These are phyloP conservation scores for Solea solea DNA, from an alignment of 2,113 vertebrate species.

Conservation along the genomic window DNA sequence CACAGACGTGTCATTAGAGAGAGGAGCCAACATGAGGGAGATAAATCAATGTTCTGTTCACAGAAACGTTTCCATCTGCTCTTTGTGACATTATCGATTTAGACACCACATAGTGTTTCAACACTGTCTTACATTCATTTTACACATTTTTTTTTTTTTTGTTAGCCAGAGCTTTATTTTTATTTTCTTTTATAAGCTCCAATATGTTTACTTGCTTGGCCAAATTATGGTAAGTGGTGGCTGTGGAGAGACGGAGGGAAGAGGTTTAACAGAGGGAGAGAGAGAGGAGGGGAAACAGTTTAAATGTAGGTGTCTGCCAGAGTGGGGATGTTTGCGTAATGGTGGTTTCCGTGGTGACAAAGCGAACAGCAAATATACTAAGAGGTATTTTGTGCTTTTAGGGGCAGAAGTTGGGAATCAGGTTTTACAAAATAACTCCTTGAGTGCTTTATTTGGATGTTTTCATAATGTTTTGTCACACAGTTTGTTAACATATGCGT, in stretches of 20 bases:
- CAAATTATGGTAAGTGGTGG: slow-evolving; percentile 54
- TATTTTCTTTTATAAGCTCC: neutral
- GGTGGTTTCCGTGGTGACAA: slow-evolving; percentile 78
- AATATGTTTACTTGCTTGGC: slow-evolving; percentile 66
- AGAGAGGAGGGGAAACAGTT: slow-evolving; percentile 57
- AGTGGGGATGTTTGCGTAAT: slow-evolving; percentile 75
- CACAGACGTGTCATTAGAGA: slow-evolving; percentile 60
- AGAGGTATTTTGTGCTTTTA: slow-evolving; percentile 64
- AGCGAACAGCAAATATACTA: slow-evolving; percentile 74
- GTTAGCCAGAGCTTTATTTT: neutral
- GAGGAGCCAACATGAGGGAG: slow-evolving; percentile 35
- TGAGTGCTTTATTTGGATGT: slow-evolving; percentile 52
- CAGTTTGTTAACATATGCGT: slow-evolving; percentile 20
- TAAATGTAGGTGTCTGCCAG: slow-evolving; percentile 74
- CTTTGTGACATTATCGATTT: slow-evolving; percentile 54
- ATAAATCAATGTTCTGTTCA: slow-evolving; percentile 60
- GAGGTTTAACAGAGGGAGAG: slow-evolving; percentile 29
- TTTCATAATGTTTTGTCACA: slow-evolving; percentile 42
- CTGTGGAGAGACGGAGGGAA: slow-evolving; percentile 35
- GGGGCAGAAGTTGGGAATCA: slow-evolving; percentile 41
- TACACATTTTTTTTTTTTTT: slow-evolving; percentile 21
- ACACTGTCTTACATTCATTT: slow-evolving; percentile 45
- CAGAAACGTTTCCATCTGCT: slow-evolving; percentile 54
- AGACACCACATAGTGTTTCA: slow-evolving; percentile 29
- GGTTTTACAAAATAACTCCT: slow-evolving; percentile 55